Base-by-base conservation (phyloP, 2,888 invertebrate species). In the Cyrtodaria siliqua region DNA sequence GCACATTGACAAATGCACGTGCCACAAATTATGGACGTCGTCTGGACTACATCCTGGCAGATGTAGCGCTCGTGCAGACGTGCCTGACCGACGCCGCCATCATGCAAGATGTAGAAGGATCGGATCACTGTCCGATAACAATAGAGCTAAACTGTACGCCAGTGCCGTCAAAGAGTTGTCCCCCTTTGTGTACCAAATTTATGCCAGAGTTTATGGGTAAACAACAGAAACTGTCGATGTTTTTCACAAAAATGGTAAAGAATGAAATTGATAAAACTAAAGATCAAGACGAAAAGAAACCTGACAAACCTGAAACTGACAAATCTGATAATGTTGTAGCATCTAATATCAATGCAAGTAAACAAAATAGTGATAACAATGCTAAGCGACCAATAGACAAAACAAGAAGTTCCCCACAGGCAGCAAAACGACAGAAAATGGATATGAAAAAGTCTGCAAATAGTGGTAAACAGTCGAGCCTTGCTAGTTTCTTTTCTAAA, bases 71-170 rank as follows among this genome's bases (percentile, higher is more conserved):
- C 1, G 72, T 81, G 0, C 33, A 63, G 12, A 74, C 80, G 18
- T 79, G 86, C 53, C 60, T 92, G 18, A 68, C 56, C 2, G 89
- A 89, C 59, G 92, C 92, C 67, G 70, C 66, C 24, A 86, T 92
- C 20, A 77, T 90, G 84, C 77, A 86, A 4, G 90, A 92, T 4
- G 83, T 92, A 9, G 85, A 90, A 63, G 94, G 94, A 0, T 94
- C 94, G 38, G 94, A 94, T 84, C 94, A 94, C 75, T 94, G 94
- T 82, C 94, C 94, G 0, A 93, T 94, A 0, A 86, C 82, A 40
- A 90, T 91, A 2, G 87, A 88, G n/a, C 81, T 91, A n/a, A 72
- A 84, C 18, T 79, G 87, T 53, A 50, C 82, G 1, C 60, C 89
- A 8, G 56, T 92, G 8, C 79, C 91, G 16, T 76, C 92, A 8